These are phyloP conservation scores for Plumapathes pennacea DNA, from an alignment of 92 coral and sea anemone species.

Conservation along the genomic window DNA sequence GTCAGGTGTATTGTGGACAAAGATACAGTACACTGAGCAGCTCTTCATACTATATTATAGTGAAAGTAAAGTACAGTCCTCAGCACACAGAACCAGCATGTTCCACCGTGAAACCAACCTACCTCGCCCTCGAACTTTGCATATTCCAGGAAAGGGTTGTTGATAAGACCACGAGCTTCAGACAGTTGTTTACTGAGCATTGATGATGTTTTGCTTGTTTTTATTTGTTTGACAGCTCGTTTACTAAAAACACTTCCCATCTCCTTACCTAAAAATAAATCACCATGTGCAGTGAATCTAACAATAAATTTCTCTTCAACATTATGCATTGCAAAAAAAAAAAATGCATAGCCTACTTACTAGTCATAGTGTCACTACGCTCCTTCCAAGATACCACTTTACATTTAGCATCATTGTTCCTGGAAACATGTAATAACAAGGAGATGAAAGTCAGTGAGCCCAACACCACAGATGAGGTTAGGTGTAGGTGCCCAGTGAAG, in stretches of 20 bases:
- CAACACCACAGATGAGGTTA: too few relatives aligned
- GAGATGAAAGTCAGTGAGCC: too few relatives aligned
- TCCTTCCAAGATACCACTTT: slow-evolving; percentile 81
- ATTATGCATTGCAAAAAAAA: too few relatives aligned
- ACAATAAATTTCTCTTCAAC: too few relatives aligned
- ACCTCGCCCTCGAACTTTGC: slow-evolving; percentile 99
- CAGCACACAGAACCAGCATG: background rate
- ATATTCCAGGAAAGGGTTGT: slow-evolving; percentile 84
- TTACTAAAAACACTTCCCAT: slow-evolving; percentile 66
- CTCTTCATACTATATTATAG: too few relatives aligned
- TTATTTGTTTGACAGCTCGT: slow-evolving; percentile 61
- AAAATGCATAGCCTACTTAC: too few relatives aligned
- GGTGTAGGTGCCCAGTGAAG: too few relatives aligned
- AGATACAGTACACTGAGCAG: too few relatives aligned
- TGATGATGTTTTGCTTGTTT: slow-evolving; percentile 48
- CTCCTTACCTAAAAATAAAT: slow-evolving; percentile 53
- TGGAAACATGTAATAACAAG: slow-evolving; percentile 2
- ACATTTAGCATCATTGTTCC: slow-evolving; percentile 57
- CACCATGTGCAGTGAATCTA: too few relatives aligned
- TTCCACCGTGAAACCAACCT: background rate
- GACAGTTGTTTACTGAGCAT: slow-evolving; percentile 69
- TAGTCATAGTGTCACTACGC: slow-evolving; percentile 38
- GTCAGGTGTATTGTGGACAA: too few relatives aligned
- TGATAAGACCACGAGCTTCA: slow-evolving; percentile 72
- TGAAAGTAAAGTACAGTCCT: too few relatives aligned